These are phyloP conservation scores for Tupaia chinensis DNA, from an alignment of 2,113 vertebrate species.

Conservation along the genomic window DNA sequence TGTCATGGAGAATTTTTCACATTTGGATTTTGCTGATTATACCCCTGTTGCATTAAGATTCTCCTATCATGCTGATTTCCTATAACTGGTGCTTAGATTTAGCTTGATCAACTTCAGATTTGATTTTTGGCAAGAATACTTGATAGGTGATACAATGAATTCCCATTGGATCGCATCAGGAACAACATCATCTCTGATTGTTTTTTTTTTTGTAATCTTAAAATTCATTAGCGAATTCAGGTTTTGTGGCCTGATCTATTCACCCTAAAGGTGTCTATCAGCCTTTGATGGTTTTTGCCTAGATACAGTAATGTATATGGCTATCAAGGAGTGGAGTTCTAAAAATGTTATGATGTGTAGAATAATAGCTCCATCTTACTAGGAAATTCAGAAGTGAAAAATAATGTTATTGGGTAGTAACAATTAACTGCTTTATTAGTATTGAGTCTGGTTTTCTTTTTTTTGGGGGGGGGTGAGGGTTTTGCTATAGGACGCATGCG, in stretches of 20 bases:
- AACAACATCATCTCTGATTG: background rate
- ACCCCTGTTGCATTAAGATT: background rate
- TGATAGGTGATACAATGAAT: background rate
- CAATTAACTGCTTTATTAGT: slow-evolving; percentile 1
- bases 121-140: slow-evolving; percentile 29
- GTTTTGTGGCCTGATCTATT: background rate
- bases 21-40: slow-evolving; percentile 10
- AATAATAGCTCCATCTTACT: background rate
- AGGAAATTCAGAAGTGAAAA: slow-evolving; percentile 22
- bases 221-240: background rate
- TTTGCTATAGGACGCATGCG: too few relatives aligned
- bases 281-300: background rate
- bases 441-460: background rate
- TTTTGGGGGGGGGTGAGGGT: background rate
- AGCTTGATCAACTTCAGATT: slow-evolving; percentile 3
- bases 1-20: background rate
- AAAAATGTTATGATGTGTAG: background rate
- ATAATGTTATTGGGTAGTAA: background rate
- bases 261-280: background rate
- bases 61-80: background rate
- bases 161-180: background rate
- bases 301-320: background rate
- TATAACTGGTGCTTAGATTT: background rate
- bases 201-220: background rate
- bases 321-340: background rate